phyloP scores from a whole-genome alignment of 2,113 vertebrate genomes.

The Ceyx cyanopectus region DNA sequence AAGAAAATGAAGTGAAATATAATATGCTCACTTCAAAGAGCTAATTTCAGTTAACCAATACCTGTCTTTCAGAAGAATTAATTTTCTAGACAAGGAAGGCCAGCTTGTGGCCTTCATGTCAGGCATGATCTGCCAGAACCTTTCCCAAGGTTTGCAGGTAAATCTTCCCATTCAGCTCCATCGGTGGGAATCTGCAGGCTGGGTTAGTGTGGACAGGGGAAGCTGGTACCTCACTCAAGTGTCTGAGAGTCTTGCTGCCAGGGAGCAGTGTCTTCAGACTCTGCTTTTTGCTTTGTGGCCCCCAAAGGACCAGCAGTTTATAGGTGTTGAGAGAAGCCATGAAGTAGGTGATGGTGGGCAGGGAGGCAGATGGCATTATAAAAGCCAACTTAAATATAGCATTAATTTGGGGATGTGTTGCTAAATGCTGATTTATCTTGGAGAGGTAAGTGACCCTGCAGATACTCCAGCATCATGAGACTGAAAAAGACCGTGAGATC shows the following conservation, averaged over 20 bases:
- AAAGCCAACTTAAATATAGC: background rate
- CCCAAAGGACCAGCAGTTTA: background rate
- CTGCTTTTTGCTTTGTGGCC: background rate
- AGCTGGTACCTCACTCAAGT: background rate
- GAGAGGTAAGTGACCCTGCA: background rate
- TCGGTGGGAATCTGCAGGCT: fast-evolving
- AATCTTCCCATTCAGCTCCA: background rate
- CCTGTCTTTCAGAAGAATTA: background rate
- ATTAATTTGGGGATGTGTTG: background rate
- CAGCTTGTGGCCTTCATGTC: background rate
- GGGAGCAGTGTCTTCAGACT: fast-evolving
- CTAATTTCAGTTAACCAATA: background rate
- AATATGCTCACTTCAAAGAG: background rate
- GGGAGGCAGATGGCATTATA: background rate
- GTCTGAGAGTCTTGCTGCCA: background rate
- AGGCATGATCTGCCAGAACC: background rate
- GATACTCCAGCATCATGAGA: background rate
- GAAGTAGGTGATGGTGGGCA: background rate
- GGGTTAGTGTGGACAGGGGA: background rate
- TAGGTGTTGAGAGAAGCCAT: background rate
- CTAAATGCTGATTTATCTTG: background rate
- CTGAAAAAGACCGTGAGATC: conserved; percentile 48
- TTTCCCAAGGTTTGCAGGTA: background rate
- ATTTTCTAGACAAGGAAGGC: background rate
- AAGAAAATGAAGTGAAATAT: background rate